Base-by-base conservation (phyloP, 2,113 vertebrate genomes). In the Lophura nycthemera region DNA sequence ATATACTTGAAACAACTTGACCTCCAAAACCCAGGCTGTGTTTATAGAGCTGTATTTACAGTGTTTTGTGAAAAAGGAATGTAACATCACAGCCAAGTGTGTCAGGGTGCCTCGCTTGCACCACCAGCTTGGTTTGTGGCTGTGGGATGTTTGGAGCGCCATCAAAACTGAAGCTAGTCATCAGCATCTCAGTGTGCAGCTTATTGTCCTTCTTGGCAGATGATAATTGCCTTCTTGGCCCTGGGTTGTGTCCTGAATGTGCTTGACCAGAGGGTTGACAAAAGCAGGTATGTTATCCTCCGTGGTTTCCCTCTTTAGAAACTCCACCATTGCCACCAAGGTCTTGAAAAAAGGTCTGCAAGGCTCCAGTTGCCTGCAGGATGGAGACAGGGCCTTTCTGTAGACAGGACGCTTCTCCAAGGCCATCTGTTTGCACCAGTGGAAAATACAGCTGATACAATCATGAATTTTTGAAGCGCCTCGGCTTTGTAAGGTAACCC, bases 401-500 rank as follows among this genome's bases (percentile, higher is more conserved):
- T 36, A 63, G 60, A 36, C n/a, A 50, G 56, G 52, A 18, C 0
- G 1, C 72, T 88, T 79, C 75, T 91, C 32, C 64, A 7, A 81
- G 52, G 90, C 56, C 67, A 61, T 47, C 47, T 64, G 42, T 63
- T 78, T 71, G 69, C 2, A 13, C 85, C 78, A 66, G 76, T 93
- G 77, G n/a, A 93, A 96, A 88, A 40, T 61, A 57, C 84, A 88
- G 45, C 88, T 92, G 96, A 93, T 88, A 38, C 4, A 73, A 90
- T 93, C 88, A 83, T 88, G 83, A 88, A 83, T 95, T 95, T 94
- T 95, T 90, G 86, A 95, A 95, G 89, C 79, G 61, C 59, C 38
- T 78, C 54, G 80, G 73, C 88, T 92, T 88, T 69, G 80, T 93
- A 91, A 88, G 54, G 92, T 73, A 92, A 96, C 70, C 80, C 1